These are phyloP conservation scores for Rosalia funebris DNA, from an alignment of 2,888 invertebrate species.

Conservation along the genomic window DNA sequence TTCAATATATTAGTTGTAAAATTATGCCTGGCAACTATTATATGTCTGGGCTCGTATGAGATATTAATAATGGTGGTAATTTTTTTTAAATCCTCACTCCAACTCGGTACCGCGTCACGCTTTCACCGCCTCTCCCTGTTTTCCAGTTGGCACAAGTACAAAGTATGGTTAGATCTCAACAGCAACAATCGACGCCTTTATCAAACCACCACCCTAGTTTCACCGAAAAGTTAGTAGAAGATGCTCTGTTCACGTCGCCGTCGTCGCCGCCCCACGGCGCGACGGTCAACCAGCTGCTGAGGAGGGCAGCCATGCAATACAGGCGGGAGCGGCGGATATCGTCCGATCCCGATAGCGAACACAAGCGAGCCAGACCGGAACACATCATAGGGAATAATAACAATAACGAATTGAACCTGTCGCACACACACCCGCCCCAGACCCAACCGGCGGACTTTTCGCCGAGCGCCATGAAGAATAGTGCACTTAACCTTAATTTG, in stretches of 20 bases:
- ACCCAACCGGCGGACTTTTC: conserved; percentile 70
- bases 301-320: conserved; percentile 63
- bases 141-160: conserved; percentile 74
- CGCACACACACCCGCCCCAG: conserved; percentile 61
- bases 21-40: too few species aligned
- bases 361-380: conserved; percentile 67
- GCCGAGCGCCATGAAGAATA: conserved; percentile 71
- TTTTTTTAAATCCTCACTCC: too few species aligned
- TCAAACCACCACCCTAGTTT: conserved; percentile 63
- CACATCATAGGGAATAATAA: conserved; percentile 64
- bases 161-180: conserved; percentile 72
- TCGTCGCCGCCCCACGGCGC: conserved; percentile 67
- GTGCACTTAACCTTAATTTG: conserved; percentile 56
- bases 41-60: too few species aligned
- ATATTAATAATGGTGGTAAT: too few species aligned
- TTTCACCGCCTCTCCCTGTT: conserved; percentile 12
- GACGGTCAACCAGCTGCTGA: conserved; percentile 75
- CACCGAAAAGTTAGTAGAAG: conserved; percentile 66
- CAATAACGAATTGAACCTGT: conserved; percentile 58
- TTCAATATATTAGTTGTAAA: too few species aligned
- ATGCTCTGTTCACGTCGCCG: conserved; percentile 69
- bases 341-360: conserved; percentile 73
- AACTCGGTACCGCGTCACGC: too few species aligned
- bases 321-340: conserved; percentile 71
- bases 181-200: conserved; percentile 57